Base-by-base conservation (phyloP, 2,797 vertebrate species). In the Rhinophrynus dorsalis region DNA sequence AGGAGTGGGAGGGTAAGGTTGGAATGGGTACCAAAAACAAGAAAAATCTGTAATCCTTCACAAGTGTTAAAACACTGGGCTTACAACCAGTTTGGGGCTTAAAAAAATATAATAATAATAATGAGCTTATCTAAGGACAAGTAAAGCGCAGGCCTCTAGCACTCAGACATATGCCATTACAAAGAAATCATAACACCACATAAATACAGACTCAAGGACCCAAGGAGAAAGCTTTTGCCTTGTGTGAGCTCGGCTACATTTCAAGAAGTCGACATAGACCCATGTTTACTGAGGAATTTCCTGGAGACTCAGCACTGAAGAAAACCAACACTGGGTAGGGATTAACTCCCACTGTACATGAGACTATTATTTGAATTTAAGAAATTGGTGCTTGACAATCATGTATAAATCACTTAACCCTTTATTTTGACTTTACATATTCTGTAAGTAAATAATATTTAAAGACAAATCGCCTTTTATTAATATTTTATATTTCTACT, bases 131-230 rank as follows among this genome's bases (percentile, higher is more conserved):
- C 44, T 21, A 54, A 51, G 62, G 62, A 45, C 62, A 73, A 73
- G 62, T 33, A 66, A 73, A 66, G 62, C 70, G 29, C 18, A 67
- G 54, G 62, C 45, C 44, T 60, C 47, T 42, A 73, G 67, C 62
- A 66, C 44, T 56, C 21, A 59, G 54, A 50, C 47, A 72, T 42
- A 66, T 11, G 15, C 55, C 35, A 66, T 66, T 11, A 73, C 70
- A 73, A 66, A 66, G 54, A 72, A 72, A 65, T 66, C 69, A 73
- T 73, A 73, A 66, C 62, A 73, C 62, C 45, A 66, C 51, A 72
- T 60, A 66, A n/a, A 59, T 67, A 52, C 70, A 66, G 29, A 54
- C 62, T 73, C 62, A 73, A 73, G 69, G 52, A 44, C 61, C 54
- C 37, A 21, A 65, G 52, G 35, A 73, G 61, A 73, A 73, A 73